Evolutionary conservation across 2,113 vertebrate genomes (phyloP).

Genomic region (Cyphomyrus plagiostoma): DNA sequence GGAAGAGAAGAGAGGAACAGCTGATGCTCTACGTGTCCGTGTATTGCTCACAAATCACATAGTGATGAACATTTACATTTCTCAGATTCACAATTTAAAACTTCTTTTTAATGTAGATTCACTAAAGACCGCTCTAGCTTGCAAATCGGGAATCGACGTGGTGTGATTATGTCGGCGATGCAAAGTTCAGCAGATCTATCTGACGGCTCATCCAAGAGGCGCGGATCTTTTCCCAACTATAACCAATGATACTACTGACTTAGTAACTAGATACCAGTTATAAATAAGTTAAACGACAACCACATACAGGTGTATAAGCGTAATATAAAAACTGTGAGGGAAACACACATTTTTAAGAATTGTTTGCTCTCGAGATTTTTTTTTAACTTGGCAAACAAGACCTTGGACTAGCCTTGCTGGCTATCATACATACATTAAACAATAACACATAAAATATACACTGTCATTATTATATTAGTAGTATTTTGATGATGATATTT

Average conservation of each 20-base stretch:
- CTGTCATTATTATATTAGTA: not conserved
- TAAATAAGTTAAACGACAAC: not conserved
- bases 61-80: not conserved
- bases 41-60: not conserved
- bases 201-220: not conserved
- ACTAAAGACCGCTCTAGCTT: not conserved
- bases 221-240: not conserved
- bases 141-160: not conserved
- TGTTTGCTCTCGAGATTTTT: not conserved
- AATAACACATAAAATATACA: not conserved
- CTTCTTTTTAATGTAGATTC: not conserved
- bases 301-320: not conserved
- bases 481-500: not conserved
- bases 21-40: not conserved
- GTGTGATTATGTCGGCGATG: not conserved
- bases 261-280: not conserved
- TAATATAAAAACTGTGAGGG: not conserved
- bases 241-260: not conserved
- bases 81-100: not conserved
- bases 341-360: not conserved
- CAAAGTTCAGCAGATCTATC: not conserved
- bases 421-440: not conserved
- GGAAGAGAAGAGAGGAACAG: not conserved
- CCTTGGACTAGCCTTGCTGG: not conserved
- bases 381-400: slow-evolving; percentile 9